phyloP scores from a whole-genome alignment of 2,797 vertebrate genomes.

The Cyprinodon diabolis region DNA sequence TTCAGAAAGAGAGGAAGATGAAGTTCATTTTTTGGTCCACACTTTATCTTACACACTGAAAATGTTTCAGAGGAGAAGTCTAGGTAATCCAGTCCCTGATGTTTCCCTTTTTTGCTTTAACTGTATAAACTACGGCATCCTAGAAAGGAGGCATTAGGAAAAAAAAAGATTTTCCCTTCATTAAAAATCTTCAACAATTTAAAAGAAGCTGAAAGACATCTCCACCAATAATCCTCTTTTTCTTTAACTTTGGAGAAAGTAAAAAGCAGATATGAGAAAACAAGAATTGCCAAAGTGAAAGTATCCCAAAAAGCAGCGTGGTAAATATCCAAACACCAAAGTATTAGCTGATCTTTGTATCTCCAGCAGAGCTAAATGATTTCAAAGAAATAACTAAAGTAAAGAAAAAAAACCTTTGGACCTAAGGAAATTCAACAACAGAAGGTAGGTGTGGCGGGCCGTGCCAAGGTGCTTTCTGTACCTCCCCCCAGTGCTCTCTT shows the following conservation, averaged over 20 bases:
- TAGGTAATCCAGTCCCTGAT: neutral
- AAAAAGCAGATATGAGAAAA: constrained; percentile 11
- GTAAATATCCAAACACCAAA: constrained; percentile 48
- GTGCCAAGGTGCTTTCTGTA: constrained; percentile 48
- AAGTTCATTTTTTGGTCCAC: constrained; percentile 21
- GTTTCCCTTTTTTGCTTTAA: neutral
- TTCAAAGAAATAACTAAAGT: constrained; percentile 52
- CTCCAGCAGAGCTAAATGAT: constrained; percentile 34
- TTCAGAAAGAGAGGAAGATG: constrained; percentile 20
- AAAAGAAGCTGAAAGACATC: constrained; percentile 15
- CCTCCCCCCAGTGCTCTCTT: constrained; percentile 43
- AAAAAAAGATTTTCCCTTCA: constrained; percentile 30
- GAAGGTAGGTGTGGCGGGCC: constrained; percentile 45
- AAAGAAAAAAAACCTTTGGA: constrained; percentile 41
- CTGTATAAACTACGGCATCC: constrained; percentile 33
- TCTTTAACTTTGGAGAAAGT: constrained; percentile 8
- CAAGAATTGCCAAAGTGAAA: constrained; percentile 34
- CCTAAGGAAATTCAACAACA: constrained; percentile 54
- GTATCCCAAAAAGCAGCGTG: constrained; percentile 47
- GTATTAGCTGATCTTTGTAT: constrained; percentile 35
- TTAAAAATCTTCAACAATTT: constrained; percentile 28
- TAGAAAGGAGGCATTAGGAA: constrained; percentile 12
- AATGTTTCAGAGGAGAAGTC: constrained; percentile 29
- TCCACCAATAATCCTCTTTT: constrained; percentile 2
- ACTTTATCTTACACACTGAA: constrained; percentile 30